phyloP scores from a whole-genome alignment of 1,140 invertebrate genomes.

The Ptiloglossa arizonensis region DNA sequence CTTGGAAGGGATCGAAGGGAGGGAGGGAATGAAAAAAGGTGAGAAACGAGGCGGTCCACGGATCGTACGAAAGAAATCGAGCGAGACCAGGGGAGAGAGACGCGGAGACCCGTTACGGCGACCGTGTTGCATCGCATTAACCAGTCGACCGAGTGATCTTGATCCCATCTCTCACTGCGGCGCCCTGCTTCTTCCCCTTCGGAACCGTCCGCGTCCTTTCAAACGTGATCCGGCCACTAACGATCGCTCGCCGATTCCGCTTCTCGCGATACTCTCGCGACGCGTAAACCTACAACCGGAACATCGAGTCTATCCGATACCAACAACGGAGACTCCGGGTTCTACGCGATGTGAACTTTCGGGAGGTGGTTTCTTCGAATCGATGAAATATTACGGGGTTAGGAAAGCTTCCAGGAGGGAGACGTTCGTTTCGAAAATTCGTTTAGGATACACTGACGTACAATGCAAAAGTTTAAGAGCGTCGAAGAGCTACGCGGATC shows the following conservation, averaged over 20 bases:
- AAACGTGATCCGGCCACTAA: constrained; percentile 46
- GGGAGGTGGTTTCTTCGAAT: too few relatives aligned
- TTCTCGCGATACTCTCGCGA: neutral
- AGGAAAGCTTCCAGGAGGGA: too few relatives aligned
- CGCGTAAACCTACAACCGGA: too few relatives aligned
- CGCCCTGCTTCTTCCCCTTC: constrained; percentile 27
- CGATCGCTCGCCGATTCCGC: constrained; percentile 24
- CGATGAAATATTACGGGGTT: too few relatives aligned
- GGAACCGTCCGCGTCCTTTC: constrained; percentile 12
- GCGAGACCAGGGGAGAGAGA: constrained; percentile 47
- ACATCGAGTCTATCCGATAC: too few relatives aligned
- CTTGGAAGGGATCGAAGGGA: constrained; percentile 37
- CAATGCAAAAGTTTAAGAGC: too few relatives aligned
- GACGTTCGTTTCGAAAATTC: too few relatives aligned
- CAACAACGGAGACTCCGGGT: too few relatives aligned
- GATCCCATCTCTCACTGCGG: constrained; percentile 73
- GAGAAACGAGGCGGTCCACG: constrained; percentile 29
- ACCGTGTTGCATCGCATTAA: constrained; percentile 79
- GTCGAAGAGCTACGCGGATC: too few relatives aligned
- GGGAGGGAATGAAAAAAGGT: constrained; percentile 30
- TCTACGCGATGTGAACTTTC: too few relatives aligned
- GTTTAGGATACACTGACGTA: too few relatives aligned
- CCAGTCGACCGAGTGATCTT: constrained; percentile 81
- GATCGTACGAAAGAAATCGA: constrained; percentile 28
- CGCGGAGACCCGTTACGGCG: constrained; percentile 72